Conservation (phyloP, 2,113 vertebrate species). For the Centropristis striata region DNA sequence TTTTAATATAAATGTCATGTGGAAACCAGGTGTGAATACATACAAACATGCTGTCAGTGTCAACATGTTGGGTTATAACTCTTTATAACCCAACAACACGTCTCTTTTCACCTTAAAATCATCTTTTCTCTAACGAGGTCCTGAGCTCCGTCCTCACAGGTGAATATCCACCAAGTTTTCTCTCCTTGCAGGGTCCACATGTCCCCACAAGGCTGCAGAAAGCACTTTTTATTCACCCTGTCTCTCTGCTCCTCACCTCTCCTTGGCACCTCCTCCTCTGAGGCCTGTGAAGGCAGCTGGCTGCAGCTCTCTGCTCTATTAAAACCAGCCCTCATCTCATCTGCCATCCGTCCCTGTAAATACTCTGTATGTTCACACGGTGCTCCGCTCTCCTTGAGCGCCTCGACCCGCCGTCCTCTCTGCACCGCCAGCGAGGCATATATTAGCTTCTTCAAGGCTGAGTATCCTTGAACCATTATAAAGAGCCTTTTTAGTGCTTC, state of each 20-base stretch:
- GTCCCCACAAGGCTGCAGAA: constrained; percentile 25
- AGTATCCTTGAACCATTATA: constrained; percentile 73
- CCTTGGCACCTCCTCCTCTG: constrained; percentile 73
- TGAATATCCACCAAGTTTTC: constrained; percentile 32
- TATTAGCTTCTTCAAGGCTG: constrained; percentile 70
- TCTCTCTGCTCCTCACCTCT: constrained; percentile 63
- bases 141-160: constrained; percentile 31
- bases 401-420: constrained; percentile 63
- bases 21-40: no score
- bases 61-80: no score
- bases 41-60: no score
- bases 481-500: constrained; percentile 62
- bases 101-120: constrained; percentile 44
- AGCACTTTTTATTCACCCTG: neutral
- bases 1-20: no score
- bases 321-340: constrained; percentile 75
- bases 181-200: constrained; percentile 1
- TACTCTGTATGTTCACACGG: constrained; percentile 63
- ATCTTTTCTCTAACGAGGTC: constrained; percentile 46
- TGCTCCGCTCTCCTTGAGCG: constrained; percentile 63
- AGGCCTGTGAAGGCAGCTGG: constrained; percentile 73
- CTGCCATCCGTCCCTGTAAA: constrained; percentile 77
- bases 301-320: constrained; percentile 72
- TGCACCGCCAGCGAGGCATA: constrained; percentile 54
- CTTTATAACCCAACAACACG: constrained; percentile 10